Conservation (phyloP, 2,113 vertebrate species). For the Tragulus kanchil region DNA sequence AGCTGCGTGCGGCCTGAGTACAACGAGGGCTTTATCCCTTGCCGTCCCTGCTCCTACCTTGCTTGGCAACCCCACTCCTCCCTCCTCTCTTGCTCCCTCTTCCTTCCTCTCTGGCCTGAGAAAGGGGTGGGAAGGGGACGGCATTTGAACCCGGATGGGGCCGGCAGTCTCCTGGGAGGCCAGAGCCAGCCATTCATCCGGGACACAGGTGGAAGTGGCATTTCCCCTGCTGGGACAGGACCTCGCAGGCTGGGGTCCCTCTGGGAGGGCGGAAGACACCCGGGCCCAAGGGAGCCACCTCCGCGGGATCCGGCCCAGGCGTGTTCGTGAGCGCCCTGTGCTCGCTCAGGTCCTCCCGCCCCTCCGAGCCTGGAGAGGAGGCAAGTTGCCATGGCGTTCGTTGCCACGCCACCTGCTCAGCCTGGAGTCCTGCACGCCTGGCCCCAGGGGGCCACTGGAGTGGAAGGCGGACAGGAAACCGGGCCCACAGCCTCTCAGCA, state of each 20-base stretch:
- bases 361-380: neutral
- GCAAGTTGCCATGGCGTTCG: slow-evolving; percentile 43
- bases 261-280: slow-evolving; percentile 56
- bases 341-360: neutral
- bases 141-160: slow-evolving; percentile 52
- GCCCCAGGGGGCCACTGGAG: slow-evolving; percentile 40
- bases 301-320: neutral
- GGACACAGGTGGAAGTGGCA: slow-evolving; percentile 64
- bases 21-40: slow-evolving; percentile 53
- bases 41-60: slow-evolving; percentile 52
- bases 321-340: neutral
- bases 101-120: slow-evolving; percentile 51
- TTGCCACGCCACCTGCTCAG: slow-evolving; percentile 38
- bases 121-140: neutral
- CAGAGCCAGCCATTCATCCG: slow-evolving; percentile 34
- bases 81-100: slow-evolving; percentile 7
- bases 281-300: slow-evolving; percentile 24
- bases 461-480: slow-evolving; percentile 25
- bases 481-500: neutral
- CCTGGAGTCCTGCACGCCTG: slow-evolving; percentile 46
- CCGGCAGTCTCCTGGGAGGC: slow-evolving; percentile 62
- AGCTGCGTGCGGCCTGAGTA: neutral
- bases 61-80: neutral
- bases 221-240: slow-evolving; percentile 70
- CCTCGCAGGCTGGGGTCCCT: neutral